Evolutionary conservation across 2,113 vertebrate species (phyloP).

Genomic region (Silurus meridionalis): DNA sequence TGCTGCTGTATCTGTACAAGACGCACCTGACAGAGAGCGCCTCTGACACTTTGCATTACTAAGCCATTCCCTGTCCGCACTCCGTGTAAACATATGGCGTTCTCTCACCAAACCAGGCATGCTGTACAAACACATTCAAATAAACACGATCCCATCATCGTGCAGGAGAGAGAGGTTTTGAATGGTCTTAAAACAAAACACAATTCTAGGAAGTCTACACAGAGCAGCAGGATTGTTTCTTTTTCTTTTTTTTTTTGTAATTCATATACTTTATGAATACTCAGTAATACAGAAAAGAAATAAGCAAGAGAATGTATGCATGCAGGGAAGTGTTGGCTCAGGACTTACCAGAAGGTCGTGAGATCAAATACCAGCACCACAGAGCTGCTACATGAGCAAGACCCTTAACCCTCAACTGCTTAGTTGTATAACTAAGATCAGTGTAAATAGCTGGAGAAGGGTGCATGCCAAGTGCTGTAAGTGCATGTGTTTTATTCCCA

Average conservation of each 20-base stretch:
- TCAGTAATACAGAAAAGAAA: not conserved
- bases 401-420: too few species aligned
- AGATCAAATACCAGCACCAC: too few species aligned
- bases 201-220: not conserved
- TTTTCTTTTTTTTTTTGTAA: not conserved
- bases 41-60: not conserved
- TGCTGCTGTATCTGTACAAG: constrained; percentile 20
- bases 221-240: not conserved
- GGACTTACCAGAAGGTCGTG: too few species aligned
- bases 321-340: not conserved
- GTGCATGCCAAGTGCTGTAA: too few species aligned
- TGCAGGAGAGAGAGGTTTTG: not conserved
- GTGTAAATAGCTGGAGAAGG: too few species aligned
- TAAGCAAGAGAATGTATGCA: not conserved
- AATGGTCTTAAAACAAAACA: too few species aligned
- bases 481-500: too few species aligned
- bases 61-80: not conserved
- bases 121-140: not conserved
- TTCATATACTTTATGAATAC: not conserved
- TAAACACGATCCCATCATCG: not conserved
- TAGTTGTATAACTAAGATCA: too few species aligned
- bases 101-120: not conserved
- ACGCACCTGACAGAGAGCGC: constrained; percentile 6
- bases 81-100: constrained; percentile 1
- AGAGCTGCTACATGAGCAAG: too few species aligned